phyloP scores from a whole-genome alignment of 2,888 invertebrate genomes.

The Sesamia inferens region DNA sequence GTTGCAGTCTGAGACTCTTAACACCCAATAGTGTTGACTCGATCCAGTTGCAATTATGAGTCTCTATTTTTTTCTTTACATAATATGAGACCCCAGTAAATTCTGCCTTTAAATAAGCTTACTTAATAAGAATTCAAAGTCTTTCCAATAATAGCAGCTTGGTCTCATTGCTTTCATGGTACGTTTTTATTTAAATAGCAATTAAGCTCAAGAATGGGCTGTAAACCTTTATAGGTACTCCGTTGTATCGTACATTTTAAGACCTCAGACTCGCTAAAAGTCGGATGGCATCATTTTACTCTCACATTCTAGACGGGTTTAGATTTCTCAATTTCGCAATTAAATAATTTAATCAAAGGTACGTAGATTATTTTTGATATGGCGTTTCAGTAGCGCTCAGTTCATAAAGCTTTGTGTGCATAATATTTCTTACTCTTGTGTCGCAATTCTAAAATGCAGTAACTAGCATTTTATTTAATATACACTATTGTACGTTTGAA shows the following conservation, averaged over 20 bases:
- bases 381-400: not conserved
- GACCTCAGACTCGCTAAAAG: constrained; percentile 74
- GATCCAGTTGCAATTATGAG: constrained; percentile 58
- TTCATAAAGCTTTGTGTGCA: not conserved
- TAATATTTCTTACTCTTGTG: not conserved
- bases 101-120: constrained; percentile 73
- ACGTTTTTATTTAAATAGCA: constrained; percentile 88
- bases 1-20: constrained; percentile 44
- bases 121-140: constrained; percentile 75
- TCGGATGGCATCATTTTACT: constrained; percentile 80
- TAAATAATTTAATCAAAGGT: constrained; percentile 18
- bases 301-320: constrained; percentile 58
- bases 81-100: constrained; percentile 71
- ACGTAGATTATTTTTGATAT: not conserved
- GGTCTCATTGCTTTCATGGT: constrained; percentile 83
- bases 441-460: not conserved
- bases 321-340: constrained; percentile 36
- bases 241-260: constrained; percentile 82
- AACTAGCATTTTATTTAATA: not conserved
- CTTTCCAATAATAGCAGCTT: constrained; percentile 74
- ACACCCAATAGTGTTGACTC: constrained; percentile 49
- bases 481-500: not conserved
- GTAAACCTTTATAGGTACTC: constrained; percentile 83
- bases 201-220: constrained; percentile 88
- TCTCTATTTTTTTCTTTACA: constrained; percentile 67